These are phyloP conservation scores for Aldabrachelys gigantea DNA, from an alignment of 2,113 vertebrate genomes.

Conservation along the genomic window DNA sequence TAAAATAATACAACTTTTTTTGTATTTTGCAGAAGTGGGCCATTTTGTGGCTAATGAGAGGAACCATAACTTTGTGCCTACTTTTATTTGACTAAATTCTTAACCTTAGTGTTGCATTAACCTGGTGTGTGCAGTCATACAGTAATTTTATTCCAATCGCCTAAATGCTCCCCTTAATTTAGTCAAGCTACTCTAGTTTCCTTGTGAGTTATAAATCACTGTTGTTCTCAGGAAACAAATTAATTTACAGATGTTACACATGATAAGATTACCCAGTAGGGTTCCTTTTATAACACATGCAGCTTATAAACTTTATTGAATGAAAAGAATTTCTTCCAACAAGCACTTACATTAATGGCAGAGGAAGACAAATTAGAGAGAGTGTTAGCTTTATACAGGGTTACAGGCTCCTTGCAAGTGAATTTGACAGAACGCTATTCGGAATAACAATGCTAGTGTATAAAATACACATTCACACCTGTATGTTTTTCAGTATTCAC, in stretches of 20 bases:
- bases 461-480: background rate
- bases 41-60: background rate
- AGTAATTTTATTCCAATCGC: slow-evolving; percentile 32
- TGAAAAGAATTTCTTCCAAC: slow-evolving; percentile 47
- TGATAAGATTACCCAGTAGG: slow-evolving; percentile 33
- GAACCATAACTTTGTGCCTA: fast-evolving
- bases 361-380: background rate
- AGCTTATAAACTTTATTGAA: slow-evolving; percentile 34
- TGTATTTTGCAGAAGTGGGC: background rate
- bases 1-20: background rate
- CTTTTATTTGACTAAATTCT: background rate
- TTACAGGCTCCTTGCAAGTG: background rate
- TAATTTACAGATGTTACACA: slow-evolving; percentile 54
- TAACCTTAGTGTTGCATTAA: background rate
- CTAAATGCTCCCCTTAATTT: slow-evolving; percentile 45
- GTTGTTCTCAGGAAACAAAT: slow-evolving; percentile 56
- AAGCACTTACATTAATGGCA: background rate
- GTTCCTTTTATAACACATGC: background rate
- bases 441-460: slow-evolving; percentile 14
- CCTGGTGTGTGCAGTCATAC: background rate
- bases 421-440: background rate
- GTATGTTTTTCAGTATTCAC: background rate
- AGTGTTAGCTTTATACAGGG: background rate
- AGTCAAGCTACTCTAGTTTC: slow-evolving; percentile 40
- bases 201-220: slow-evolving; percentile 48